Base-by-base conservation (phyloP, 92 coral and sea anemone species). In the Bergia sp. region DNA sequence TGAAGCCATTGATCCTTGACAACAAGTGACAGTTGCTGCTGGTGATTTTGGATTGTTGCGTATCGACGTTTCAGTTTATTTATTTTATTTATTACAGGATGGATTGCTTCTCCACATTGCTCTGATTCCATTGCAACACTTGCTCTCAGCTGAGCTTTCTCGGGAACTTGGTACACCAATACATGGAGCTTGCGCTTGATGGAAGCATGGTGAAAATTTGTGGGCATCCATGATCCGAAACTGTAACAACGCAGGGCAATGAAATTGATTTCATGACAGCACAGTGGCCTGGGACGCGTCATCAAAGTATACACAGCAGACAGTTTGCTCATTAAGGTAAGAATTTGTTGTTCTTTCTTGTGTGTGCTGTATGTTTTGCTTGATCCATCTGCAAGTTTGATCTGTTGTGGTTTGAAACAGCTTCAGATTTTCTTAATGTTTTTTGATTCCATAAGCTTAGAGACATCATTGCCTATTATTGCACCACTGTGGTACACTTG, bases 11-110 rank as follows among this genome's bases (percentile, higher is more conserved):
- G 64, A 47, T 78, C 58, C 18, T 53, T 43, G 1, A 76, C 81
- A 76, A 76, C 49, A 44, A 76, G 57, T 5, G 81, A 76, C 81
- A 76, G 29, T 38, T 76, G 57, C 81, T 76, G 57, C 57, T 76
- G 81, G 23, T 42, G 36, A 20, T 76, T 76, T 44, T 76, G 81
- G 64, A 78, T 65, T 7, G 82, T 47, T 45, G 82, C 61, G 4
- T 77, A 43, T 20, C 57, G 37, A 7, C 78, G 44, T 21, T 38
- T 74, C 7, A 74, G 76, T 13, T 20, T 72, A 40, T 72, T 72
- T 7, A 72, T 72, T 13, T 20, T 72, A 40, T 72, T 72, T 7
- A 72, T 72, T 37, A 73, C 41, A 1, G 77, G 77, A 37, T 73
- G 77, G 18, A 73, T 73, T 10, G 77, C 77, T 16, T 73, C 77